Evolutionary conservation across 2,113 vertebrate species (phyloP).

Genomic region (Sylvilagus bachmani): DNA sequence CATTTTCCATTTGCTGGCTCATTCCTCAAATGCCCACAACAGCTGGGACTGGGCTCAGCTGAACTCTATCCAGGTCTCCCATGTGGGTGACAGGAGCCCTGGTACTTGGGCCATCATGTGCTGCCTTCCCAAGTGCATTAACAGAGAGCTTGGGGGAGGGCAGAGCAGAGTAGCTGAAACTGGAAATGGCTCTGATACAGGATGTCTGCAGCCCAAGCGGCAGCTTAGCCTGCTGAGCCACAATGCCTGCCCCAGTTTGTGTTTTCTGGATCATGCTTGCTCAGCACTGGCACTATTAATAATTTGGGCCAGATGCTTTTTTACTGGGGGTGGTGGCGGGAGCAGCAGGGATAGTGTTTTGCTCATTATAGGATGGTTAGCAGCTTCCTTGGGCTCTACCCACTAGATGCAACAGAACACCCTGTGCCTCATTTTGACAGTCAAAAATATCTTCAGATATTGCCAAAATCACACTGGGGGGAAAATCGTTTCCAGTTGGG

Average conservation of each 20-base stretch:
- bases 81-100: too few relatives aligned
- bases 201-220: too few relatives aligned
- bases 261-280: not conserved
- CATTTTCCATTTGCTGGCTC: too few relatives aligned
- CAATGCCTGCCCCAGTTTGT: not conserved
- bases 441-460: not conserved
- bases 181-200: too few relatives aligned
- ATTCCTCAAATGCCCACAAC: too few relatives aligned
- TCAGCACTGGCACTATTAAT: not conserved
- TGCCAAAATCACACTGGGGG: not conserved
- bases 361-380: not conserved
- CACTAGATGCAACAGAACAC: not conserved
- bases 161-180: too few relatives aligned
- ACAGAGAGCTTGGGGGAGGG: too few relatives aligned
- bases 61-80: too few relatives aligned
- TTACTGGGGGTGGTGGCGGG: not conserved
- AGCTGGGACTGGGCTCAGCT: too few relatives aligned
- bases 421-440: not conserved
- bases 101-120: too few relatives aligned
- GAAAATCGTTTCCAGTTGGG: not conserved
- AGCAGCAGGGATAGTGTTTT: not conserved
- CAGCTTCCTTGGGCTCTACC: not conserved
- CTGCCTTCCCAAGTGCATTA: too few relatives aligned
- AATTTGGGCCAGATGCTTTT: slow-evolving; percentile 21
- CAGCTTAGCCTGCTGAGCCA: too few relatives aligned